Evolutionary conservation across 2,888 invertebrate genomes (phyloP), one percentile per base, ranked within the genome.

Genomic region (Hydropsyche betteni): DNA sequence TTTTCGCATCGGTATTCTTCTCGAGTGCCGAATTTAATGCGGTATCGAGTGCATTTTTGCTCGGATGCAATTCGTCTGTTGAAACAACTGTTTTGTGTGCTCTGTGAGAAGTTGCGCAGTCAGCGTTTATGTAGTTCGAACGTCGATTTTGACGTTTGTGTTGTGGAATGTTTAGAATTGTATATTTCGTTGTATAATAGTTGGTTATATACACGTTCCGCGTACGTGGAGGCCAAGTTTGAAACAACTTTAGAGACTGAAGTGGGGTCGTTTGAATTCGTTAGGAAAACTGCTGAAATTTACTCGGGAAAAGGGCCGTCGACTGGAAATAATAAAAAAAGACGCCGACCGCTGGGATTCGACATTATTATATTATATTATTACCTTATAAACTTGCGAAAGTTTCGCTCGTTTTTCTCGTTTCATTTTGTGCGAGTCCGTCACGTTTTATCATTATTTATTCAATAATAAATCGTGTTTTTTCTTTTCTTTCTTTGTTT

Each of bases 221-320:
- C 44, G 44, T 44, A 44, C 44, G 58, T 16, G 58, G 58, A 14
- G 14, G 24, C 58, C 24, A 58, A 58, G 58, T 58, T 58, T 16
- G 58, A 58, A 58, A 16, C 58, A 58, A 58, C 58, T 58, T 58
- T 16, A 16, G 58, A 24, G 16, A 24, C 58, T 58, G 58, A 58
- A 58, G 58, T 58, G 58, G 58, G 58, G 58, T 58, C 58, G 58
- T 58, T 58, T 58, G 58, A 58, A 58, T 58, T 58, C 58, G 58
- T 58, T 58, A 58, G 58, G 16, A 58, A 58, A 58, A 58, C 58
- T 58, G 58, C 58, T 58, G 58, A 58, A 58, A 58, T 58, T 58
- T 58, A 58, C 58, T 24, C 58, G 58, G 24, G 16, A 58, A 58
- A 58, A 58, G 58, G 58, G 14, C 53, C 16, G n/a, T 53, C 53